phyloP scores from a whole-genome alignment of 2,888 invertebrate genomes.

The Mesoligia furuncula region DNA sequence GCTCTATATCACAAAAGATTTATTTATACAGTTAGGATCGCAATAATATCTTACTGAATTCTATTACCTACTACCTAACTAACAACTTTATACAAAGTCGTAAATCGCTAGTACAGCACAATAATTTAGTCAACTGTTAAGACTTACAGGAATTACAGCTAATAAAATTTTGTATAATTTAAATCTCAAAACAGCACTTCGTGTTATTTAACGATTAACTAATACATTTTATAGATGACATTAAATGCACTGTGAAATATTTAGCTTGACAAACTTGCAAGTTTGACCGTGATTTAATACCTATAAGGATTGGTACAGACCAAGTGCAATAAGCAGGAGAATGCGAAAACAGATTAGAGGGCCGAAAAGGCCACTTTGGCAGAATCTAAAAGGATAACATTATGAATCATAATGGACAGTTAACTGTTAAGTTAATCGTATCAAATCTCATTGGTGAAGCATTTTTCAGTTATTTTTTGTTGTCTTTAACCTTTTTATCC shows the following conservation, averaged over 20 bases:
- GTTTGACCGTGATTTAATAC: slow-evolving; percentile 9
- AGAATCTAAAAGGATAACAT: no score
- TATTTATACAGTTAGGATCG: neutral
- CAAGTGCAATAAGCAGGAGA: neutral
- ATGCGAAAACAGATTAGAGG: neutral
- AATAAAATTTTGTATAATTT: slow-evolving; percentile 9
- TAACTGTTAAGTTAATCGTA: no score
- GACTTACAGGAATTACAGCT: neutral
- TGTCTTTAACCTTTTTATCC: no score
- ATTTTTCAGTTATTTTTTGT: no score
- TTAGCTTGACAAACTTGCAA: slow-evolving; percentile 26
- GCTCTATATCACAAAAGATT: neutral
- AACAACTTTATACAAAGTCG: slow-evolving; percentile 8
- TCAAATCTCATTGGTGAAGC: no score
- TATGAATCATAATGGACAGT: no score
- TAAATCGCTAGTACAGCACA: slow-evolving; percentile 20
- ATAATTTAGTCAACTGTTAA: slow-evolving; percentile 37
- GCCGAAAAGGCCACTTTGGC: no score
- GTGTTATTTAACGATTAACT: slow-evolving; percentile 10
- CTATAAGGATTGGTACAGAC: neutral
- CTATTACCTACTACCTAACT: neutral
- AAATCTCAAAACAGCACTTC: slow-evolving; percentile 15
- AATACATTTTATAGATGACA: slow-evolving; percentile 20
- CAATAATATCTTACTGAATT: slow-evolving; percentile 15
- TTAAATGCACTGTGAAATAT: slow-evolving; percentile 9